A percentile compares a stretch with the other conserved stretches of the same genome.
Conservation (phyloP, 1,140 invertebrate genomes). For the Manduca sexta region DNA sequence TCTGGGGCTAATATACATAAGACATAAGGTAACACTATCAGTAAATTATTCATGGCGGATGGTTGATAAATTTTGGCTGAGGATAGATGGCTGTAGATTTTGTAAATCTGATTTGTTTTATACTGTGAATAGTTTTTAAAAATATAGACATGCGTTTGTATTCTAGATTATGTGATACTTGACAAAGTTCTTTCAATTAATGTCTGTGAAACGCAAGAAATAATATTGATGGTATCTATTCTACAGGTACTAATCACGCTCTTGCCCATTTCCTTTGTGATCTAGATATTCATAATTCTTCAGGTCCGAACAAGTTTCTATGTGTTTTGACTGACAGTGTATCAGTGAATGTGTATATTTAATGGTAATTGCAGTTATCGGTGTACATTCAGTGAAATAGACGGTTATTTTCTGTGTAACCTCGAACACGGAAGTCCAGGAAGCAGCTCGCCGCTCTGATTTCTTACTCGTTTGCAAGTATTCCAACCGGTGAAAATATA, state of each 20-base stretch:
- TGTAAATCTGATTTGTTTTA: too few relatives aligned
- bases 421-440: slow-evolving; percentile 31
- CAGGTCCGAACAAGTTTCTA: slow-evolving; percentile 12
- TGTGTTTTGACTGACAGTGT: slow-evolving; percentile 5
- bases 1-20: too few relatives aligned
- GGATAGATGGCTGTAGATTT: neutral
- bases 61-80: neutral
- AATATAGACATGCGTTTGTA: too few relatives aligned
- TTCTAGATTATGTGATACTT: too few relatives aligned
- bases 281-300: slow-evolving; percentile 24
- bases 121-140: too few relatives aligned
- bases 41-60: neutral
- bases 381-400: slow-evolving; percentile 5
- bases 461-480: neutral
- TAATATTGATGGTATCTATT: slow-evolving; percentile 9
- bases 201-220: too few relatives aligned
- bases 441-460: slow-evolving; percentile 13
- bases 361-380: slow-evolving; percentile 3
- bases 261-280: slow-evolving; percentile 42
- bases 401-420: slow-evolving; percentile 13
- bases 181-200: too few relatives aligned
- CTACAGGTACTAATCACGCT: slow-evolving; percentile 27
- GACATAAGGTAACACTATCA: too few relatives aligned
- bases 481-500: neutral
- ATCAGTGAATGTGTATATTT: neutral